Base-by-base conservation (phyloP, 1,140 invertebrate genomes). In the Drosophila sp. region DNA sequence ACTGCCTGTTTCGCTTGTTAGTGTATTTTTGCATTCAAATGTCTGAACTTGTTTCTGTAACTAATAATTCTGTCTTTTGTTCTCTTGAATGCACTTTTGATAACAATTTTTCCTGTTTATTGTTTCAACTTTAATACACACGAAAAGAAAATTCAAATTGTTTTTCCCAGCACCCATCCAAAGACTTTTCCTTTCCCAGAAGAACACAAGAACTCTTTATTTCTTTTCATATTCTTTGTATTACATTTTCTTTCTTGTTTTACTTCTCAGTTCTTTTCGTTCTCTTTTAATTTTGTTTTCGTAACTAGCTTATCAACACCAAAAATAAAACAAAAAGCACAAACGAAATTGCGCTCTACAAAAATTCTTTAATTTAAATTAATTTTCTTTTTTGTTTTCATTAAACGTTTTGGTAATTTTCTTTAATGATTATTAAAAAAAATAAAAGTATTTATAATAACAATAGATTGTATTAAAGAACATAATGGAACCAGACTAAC, bases 1-100 rank as follows among this genome's bases (percentile, higher is more conserved):
- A 62, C 43, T 75, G 79, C 71, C 74, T 74, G 75, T 45, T 59
- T 18, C 66, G 73, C 66, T 74, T 62, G 38, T 69, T 84, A 76
- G 67, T 34, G 45, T 29, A 36, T 58, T 65, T 34, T 51, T 58
- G 69, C 69, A 64, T 75, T 50, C 21, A 25, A 25, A 6, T 43
- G 46, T 27, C 6, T 13, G 13, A 13, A 14, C 14, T 8, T 29
- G 25, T 54, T 29, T 27, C n/a, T n/a, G n/a, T 9, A 36, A 34
- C 7, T 25, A 16, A 27, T 46, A 27, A 27, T 48, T 48, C 45
- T 27, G 43, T n/a, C 34, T 21, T 16, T 9, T n/a, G 29, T 48
- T 48, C 45, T 27, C 53, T 18, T 43, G 29, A 29, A 7, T 18
- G 29, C 46, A 53, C 50, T 50, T 50, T 13, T 29, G 2, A 43